These are phyloP conservation scores for Cathartes aura DNA, from an alignment of 2,113 vertebrate genomes.

Conservation along the genomic window DNA sequence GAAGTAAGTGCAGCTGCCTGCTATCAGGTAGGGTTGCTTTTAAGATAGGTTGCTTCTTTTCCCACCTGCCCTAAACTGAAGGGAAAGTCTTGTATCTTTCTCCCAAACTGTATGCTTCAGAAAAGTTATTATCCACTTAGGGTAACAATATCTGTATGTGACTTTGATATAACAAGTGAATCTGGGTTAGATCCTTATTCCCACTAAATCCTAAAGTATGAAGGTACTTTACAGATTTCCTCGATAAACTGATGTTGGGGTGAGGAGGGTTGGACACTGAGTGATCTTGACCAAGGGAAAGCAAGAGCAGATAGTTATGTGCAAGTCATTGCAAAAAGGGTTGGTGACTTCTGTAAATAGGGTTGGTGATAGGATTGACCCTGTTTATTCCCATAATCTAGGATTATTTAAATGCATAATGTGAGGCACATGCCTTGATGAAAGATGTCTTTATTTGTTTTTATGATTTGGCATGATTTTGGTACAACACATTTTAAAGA, in stretches of 20 bases:
- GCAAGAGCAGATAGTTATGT: background rate
- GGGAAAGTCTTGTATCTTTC: background rate
- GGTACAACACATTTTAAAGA: background rate
- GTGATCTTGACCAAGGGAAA: background rate
- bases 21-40: background rate
- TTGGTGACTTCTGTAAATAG: background rate
- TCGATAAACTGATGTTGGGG: background rate
- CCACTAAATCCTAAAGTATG: background rate
- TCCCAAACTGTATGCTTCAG: background rate
- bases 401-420: background rate
- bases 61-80: background rate
- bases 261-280: background rate
- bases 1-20: background rate
- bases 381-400: background rate
- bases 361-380: background rate
- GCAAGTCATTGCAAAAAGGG: background rate
- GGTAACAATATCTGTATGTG: background rate
- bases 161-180: background rate
- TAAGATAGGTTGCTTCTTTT: background rate
- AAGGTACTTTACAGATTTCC: background rate
- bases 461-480: background rate
- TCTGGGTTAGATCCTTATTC: background rate
- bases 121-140: background rate
- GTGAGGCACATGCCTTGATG: background rate
- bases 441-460: background rate